A percentile compares a stretch with the other conserved stretches of the same genome.
phyloP scores from a whole-genome alignment of 2,797 vertebrate species.

The Galaxias olidus region DNA sequence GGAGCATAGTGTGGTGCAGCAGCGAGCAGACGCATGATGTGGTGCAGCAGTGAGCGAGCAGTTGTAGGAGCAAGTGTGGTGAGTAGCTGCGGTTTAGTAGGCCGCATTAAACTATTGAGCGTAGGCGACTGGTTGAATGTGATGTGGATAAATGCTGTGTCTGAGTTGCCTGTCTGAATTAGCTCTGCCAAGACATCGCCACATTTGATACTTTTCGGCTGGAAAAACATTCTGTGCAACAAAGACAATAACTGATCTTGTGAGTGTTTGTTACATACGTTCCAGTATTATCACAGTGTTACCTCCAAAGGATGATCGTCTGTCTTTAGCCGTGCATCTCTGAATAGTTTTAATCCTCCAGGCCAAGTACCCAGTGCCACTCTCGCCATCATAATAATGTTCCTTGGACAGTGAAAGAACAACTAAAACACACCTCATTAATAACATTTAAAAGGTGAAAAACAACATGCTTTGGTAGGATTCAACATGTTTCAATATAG shows the following conservation, averaged over 20 bases:
- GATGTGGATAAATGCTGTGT: no score
- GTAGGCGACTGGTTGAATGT: no score
- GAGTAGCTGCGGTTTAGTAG: no score
- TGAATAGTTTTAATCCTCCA: conserved; percentile 41
- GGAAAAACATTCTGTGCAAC: background rate
- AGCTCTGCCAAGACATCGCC: no score
- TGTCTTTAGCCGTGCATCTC: conserved; percentile 29
- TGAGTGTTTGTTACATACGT: background rate
- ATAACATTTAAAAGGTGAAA: conserved; percentile 15
- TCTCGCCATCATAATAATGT: conserved; percentile 40
- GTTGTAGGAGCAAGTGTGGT: no score
- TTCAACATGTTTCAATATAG: conserved; percentile 10
- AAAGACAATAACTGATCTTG: conserved; percentile 3
- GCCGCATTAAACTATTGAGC: no score
- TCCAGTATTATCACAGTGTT: background rate
- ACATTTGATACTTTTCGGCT: no score
- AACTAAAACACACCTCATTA: conserved; percentile 15
- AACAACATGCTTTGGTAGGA: conserved; percentile 9
- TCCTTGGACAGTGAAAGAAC: conserved; percentile 20
- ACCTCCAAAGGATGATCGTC: conserved; percentile 27
- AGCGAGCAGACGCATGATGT: no score
- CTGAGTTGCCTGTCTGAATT: no score
- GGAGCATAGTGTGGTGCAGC: no score
- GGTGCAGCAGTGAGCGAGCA: no score
- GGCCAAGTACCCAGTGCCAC: conserved; percentile 34